Percentiles rank a stretch among this genome's conserved stretches.
Conservation (phyloP, 92 coral and sea anemone species). For the Paramuricea clavata region DNA sequence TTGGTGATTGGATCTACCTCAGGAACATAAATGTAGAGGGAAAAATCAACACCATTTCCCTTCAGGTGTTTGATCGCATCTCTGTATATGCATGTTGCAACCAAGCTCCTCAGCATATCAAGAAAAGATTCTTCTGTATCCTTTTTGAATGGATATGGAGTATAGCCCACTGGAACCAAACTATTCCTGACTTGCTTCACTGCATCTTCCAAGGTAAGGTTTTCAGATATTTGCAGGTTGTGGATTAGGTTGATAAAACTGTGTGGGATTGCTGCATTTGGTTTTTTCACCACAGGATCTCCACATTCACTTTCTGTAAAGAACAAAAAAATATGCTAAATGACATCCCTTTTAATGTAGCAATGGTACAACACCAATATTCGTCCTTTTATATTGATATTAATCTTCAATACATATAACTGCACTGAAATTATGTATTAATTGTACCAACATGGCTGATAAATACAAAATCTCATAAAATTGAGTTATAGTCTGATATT, state of each 20-base stretch:
- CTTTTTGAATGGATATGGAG: slow-evolving; percentile 57
- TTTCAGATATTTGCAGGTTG: slow-evolving; percentile 28
- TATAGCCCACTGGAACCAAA: slow-evolving; percentile 63
- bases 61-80: slow-evolving; percentile 23
- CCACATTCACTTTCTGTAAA: slow-evolving; percentile 33
- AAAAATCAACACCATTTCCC: slow-evolving; percentile 53
- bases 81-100: slow-evolving; percentile 48
- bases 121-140: slow-evolving; percentile 64
- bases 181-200: slow-evolving; percentile 45
- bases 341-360: no score
- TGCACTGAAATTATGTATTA: no score
- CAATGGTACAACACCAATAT: no score
- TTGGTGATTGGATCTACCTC: slow-evolving; percentile 61
- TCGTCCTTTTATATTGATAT: no score
- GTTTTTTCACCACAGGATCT: slow-evolving; percentile 37
- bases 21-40: slow-evolving; percentile 49
- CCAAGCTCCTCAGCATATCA: slow-evolving; percentile 59
- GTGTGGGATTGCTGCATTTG: slow-evolving; percentile 44
- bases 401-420: no score
- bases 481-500: no score
- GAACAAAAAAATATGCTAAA: neutral
- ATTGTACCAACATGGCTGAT: no score
- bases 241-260: slow-evolving; percentile 29
- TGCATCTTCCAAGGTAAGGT: slow-evolving; percentile 56
- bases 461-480: no score